Percentiles rank a stretch among this genome's conserved stretches.
phyloP scores from a whole-genome alignment of 1,140 invertebrate species.

The Amyelois transitella region DNA sequence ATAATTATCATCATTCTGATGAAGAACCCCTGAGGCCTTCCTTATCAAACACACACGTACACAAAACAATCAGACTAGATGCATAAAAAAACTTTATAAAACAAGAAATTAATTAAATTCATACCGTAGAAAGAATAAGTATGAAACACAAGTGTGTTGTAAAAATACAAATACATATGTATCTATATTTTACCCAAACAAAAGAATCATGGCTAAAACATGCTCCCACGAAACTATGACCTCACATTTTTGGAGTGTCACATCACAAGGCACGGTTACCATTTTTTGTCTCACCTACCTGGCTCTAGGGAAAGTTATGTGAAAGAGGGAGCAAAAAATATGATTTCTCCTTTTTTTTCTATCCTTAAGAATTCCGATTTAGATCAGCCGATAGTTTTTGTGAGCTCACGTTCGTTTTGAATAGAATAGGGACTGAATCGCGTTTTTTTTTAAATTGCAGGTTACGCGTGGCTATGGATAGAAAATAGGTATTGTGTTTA shows the following conservation, averaged over 20 bases:
- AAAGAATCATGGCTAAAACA: neutral
- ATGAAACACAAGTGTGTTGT: too few relatives aligned
- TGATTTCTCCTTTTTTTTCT: conserved; percentile 41
- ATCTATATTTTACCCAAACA: neutral
- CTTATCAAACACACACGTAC: too few relatives aligned
- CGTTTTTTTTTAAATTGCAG: conserved; percentile 46
- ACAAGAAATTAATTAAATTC: too few relatives aligned
- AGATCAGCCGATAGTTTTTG: conserved; percentile 49
- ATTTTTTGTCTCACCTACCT: conserved; percentile 56
- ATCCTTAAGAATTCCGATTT: conserved; percentile 44
- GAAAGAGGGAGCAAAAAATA: conserved; percentile 46
- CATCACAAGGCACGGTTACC: conserved; percentile 41
- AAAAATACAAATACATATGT: neutral
- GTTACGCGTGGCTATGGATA: conserved; percentile 40
- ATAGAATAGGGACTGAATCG: conserved; percentile 31
- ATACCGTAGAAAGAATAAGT: too few relatives aligned
- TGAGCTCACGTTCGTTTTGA: conserved; percentile 33
- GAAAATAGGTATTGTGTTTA: conserved; percentile 34
- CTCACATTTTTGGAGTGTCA: conserved; percentile 58
- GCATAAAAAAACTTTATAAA: too few relatives aligned
- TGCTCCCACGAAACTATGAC: conserved; percentile 31
- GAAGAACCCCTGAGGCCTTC: too few relatives aligned
- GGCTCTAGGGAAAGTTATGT: conserved; percentile 61
- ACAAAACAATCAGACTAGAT: too few relatives aligned
- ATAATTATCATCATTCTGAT: too few relatives aligned